Evolutionary conservation across 2,888 invertebrate species (phyloP).

Genomic region (Amorpha juglandis): DNA sequence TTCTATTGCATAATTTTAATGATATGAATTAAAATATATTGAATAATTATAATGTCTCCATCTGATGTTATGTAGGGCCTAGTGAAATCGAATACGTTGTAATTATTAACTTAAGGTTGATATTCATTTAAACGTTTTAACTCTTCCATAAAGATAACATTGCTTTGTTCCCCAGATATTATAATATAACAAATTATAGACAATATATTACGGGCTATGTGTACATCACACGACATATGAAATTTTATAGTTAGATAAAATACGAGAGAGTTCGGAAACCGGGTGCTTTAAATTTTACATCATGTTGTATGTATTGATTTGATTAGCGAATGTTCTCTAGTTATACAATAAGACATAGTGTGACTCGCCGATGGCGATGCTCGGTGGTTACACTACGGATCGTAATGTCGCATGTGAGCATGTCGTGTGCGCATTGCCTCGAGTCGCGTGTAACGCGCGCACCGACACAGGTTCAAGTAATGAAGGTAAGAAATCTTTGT

Average conservation of each 20-base stretch:
- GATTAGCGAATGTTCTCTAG: slow-evolving; percentile 75
- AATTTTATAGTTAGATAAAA: slow-evolving; percentile 80
- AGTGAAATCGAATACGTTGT: slow-evolving; percentile 81
- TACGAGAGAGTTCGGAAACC: slow-evolving; percentile 83
- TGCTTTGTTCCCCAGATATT: slow-evolving; percentile 69
- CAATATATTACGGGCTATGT: slow-evolving; percentile 78
- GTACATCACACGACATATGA: slow-evolving; percentile 69
- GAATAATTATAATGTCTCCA: slow-evolving; percentile 72
- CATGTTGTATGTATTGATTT: slow-evolving; percentile 79
- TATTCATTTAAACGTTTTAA: slow-evolving; percentile 76
- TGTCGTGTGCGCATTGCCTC: slow-evolving; percentile 33
- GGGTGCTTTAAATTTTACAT: slow-evolving; percentile 84
- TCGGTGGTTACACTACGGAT: slow-evolving; percentile 31
- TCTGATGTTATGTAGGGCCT: slow-evolving; percentile 81
- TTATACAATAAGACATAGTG: slow-evolving; percentile 57
- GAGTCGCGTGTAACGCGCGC: slow-evolving; percentile 31
- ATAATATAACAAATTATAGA: slow-evolving; percentile 69
- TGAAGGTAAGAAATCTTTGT: slow-evolving; percentile 36
- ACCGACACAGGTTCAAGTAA: slow-evolving; percentile 10
- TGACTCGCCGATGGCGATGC: slow-evolving; percentile 45
- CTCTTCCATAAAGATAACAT: slow-evolving; percentile 75
- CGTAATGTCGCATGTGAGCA: slow-evolving; percentile 28
- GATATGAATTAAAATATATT: slow-evolving; percentile 66
- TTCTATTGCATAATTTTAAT: slow-evolving; percentile 83
- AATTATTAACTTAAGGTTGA: slow-evolving; percentile 74